Conservation (phyloP, 2,888 invertebrate species). For the Pandemis heparana region DNA sequence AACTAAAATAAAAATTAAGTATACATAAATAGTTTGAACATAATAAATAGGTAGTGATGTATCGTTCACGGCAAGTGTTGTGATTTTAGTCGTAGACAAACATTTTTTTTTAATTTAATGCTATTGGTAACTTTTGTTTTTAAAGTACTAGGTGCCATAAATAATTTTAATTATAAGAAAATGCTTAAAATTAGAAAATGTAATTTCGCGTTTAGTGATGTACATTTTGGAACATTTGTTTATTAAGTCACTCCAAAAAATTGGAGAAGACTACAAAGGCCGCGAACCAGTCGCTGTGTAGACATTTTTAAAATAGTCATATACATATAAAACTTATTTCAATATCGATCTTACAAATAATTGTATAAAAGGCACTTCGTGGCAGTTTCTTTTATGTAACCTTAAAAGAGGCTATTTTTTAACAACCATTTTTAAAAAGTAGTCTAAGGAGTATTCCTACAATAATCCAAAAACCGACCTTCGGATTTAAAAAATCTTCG, state of each 20-base stretch:
- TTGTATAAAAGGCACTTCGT: conserved; percentile 83
- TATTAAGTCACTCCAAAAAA: conserved; percentile 17
- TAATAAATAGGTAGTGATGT: conserved; percentile 72
- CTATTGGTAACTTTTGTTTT: conserved; percentile 82
- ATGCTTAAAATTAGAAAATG: conserved; percentile 66
- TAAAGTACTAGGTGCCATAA: conserved; percentile 79
- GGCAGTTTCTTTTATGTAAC: conserved; percentile 79
- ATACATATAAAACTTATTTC: conserved; percentile 57
- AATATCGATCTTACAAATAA: conserved; percentile 60
- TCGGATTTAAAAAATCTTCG: conserved; percentile 46
- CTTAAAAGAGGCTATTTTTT: conserved; percentile 65
- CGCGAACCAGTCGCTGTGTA: conserved; percentile 79
- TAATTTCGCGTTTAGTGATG: conserved; percentile 43
- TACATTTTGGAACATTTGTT: conserved; percentile 46
- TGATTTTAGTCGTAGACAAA: conserved; percentile 49
- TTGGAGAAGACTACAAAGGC: conserved; percentile 44
- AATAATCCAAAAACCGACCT: conserved; percentile 59
- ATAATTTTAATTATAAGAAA: conserved; percentile 76
- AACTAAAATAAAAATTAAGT: conserved; percentile 57
- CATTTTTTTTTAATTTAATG: conserved; percentile 56
- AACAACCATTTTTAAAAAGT: conserved; percentile 70
- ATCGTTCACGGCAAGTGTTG: conserved; percentile 70
- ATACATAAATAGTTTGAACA: conserved; percentile 72
- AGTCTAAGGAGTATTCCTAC: conserved; percentile 73
- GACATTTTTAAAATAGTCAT: conserved; percentile 54